phyloP scores from a whole-genome alignment of 2,888 invertebrate genomes.

The Uloborus plumipes region DNA sequence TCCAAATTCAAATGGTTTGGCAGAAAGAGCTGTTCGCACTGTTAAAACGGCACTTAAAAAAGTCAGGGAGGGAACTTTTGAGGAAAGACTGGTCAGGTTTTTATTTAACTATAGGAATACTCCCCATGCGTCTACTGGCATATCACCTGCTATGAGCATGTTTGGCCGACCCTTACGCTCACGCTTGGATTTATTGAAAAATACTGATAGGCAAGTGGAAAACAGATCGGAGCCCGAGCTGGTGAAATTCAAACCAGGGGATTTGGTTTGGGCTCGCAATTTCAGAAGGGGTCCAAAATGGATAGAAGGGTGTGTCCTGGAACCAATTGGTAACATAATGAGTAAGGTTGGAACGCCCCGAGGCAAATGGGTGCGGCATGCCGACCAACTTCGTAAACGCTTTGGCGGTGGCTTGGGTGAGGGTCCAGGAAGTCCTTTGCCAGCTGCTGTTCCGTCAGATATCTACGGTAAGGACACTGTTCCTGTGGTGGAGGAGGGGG shows the following conservation, averaged over 20 bases:
- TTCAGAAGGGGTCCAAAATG: slow-evolving; percentile 24
- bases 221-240: not conserved
- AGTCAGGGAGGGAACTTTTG: not conserved
- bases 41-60: slow-evolving; percentile 10
- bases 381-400: not conserved
- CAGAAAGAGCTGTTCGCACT: slow-evolving; percentile 37
- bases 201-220: no score
- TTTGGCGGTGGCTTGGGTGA: no score
- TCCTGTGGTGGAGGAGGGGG: no score
- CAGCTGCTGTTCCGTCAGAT: no score
- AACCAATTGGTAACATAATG: slow-evolving; percentile 8
- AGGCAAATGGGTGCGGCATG: not conserved
- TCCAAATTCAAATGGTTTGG: slow-evolving; percentile 68
- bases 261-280: slow-evolving; percentile 24
- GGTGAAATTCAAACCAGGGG: slow-evolving; percentile 1
- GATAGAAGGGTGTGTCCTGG: not conserved
- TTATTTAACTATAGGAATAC: slow-evolving; percentile 10
- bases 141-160: slow-evolving; percentile 8
- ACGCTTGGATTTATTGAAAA: slow-evolving; percentile 9
- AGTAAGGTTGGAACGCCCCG: not conserved
- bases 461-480: no score
- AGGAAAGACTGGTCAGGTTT: slow-evolving; percentile 11
- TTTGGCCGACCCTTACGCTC: slow-evolving; percentile 9
- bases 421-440: no score
- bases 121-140: not conserved